Percentiles rank a stretch among this genome's conserved stretches.
Evolutionary conservation across 2,888 invertebrate genomes (phyloP).

Genomic region (Cheiracanthium punctorium): DNA sequence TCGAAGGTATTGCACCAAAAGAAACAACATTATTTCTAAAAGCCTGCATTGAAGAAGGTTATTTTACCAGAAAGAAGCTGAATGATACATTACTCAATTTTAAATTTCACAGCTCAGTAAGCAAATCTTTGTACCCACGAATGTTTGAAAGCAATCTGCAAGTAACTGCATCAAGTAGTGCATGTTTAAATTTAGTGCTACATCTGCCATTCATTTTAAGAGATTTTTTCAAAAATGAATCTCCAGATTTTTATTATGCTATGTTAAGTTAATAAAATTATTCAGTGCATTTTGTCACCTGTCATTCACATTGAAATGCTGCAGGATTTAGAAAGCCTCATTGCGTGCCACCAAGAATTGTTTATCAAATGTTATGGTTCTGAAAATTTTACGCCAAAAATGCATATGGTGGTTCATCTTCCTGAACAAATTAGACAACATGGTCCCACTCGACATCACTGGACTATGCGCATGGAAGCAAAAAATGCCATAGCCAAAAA

Average conservation of each 20-base stretch:
- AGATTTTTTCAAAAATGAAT: background rate
- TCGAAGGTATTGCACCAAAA: constrained; percentile 8
- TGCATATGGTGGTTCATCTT: constrained; percentile 20
- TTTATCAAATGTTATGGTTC: constrained; percentile 20
- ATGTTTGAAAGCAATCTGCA: constrained; percentile 15
- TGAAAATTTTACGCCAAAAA: constrained; percentile 23
- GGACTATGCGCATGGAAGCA: constrained; percentile 28
- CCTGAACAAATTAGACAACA: constrained; percentile 27
- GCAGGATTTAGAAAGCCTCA: background rate
- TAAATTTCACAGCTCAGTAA: constrained; percentile 19
- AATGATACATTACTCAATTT: constrained; percentile 20
- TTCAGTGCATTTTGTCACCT: background rate
- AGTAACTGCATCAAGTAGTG: constrained; percentile 33
- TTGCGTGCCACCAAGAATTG: constrained; percentile 8
- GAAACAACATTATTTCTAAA: constrained; percentile 16
- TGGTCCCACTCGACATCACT: constrained; percentile 22
- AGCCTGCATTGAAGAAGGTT: background rate
- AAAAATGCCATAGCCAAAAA: constrained; percentile 11
- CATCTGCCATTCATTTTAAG: constrained; percentile 20
- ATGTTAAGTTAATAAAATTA: background rate
- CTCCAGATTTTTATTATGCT: background rate
- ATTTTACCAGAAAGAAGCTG: background rate
- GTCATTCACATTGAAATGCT: background rate
- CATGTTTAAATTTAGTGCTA: constrained; percentile 19
- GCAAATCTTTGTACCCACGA: constrained; percentile 31